A percentile compares a stretch with the other conserved stretches of the same genome.
phyloP scores from a whole-genome alignment of 2,797 vertebrate genomes.

The Pteropus rufus region DNA sequence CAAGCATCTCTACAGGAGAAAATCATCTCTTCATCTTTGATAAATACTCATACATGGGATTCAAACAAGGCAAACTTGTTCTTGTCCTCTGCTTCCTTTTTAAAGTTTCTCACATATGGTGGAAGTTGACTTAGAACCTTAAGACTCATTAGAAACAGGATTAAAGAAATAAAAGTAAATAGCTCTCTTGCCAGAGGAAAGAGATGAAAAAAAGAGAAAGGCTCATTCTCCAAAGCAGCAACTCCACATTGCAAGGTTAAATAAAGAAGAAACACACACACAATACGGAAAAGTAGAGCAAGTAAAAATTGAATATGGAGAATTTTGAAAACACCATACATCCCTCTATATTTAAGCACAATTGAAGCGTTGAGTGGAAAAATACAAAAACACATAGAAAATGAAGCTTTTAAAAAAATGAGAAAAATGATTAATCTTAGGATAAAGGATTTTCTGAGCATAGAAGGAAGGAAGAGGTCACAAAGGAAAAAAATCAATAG shows the following conservation, averaged over 20 bases:
- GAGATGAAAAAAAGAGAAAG: neutral
- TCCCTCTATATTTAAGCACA: neutral
- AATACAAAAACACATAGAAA: neutral
- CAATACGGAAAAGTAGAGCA: neutral
- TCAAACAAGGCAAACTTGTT: neutral
- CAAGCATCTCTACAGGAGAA: neutral
- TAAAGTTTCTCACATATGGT: neutral
- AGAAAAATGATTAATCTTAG: neutral
- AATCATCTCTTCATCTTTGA: neutral
- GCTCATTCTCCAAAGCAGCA: neutral
- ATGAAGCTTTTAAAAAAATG: neutral
- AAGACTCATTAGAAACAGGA: neutral
- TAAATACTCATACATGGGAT: neutral
- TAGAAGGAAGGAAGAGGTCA: neutral
- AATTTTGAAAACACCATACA: neutral
- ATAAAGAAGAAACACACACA: neutral
- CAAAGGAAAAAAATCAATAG: neutral
- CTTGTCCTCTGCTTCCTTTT: neutral
- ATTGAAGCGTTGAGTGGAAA: neutral
- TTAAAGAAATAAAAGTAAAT: constrained; percentile 30
- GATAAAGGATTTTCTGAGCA: neutral
- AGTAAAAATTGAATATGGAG: neutral
- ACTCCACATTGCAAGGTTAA: neutral
- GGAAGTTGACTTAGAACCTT: neutral
- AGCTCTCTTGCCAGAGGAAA: neutral